Conservation (phyloP, 2,888 invertebrate species). For the Lasioglossum calceatum region DNA sequence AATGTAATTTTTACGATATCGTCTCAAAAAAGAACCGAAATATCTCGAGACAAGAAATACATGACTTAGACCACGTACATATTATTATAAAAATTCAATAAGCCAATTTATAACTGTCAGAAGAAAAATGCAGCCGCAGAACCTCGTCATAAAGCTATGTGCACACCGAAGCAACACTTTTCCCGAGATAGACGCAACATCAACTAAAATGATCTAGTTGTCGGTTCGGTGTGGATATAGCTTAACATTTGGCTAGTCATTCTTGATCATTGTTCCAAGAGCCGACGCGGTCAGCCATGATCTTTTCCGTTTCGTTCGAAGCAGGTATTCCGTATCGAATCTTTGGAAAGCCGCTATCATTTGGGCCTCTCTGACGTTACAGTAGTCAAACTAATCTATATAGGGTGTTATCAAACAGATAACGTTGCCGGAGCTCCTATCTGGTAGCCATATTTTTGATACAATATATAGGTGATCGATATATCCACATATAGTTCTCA, state of each 20-base stretch:
- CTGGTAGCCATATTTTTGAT: slow-evolving; percentile 83
- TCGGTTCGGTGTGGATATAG: not conserved
- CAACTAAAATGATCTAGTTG: not conserved
- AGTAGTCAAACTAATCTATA: slow-evolving; percentile 82
- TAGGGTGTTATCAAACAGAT: slow-evolving; percentile 81
- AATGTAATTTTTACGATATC: too few species aligned
- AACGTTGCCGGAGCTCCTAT: slow-evolving; percentile 83
- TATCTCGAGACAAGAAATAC: too few species aligned
- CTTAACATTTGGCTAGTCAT: not conserved
- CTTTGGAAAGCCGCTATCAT: slow-evolving; percentile 49
- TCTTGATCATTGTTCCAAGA: not conserved
- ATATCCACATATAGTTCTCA: slow-evolving; percentile 78
- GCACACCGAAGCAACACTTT: not conserved
- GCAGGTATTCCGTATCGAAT: slow-evolving; percentile 3
- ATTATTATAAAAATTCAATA: too few species aligned
- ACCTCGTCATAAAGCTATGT: not conserved
- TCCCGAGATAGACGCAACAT: too few species aligned
- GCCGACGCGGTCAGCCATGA: not conserved
- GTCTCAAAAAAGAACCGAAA: too few species aligned
- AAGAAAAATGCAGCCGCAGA: not conserved
- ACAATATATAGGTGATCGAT: slow-evolving; percentile 83
- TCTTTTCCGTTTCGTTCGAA: not conserved
- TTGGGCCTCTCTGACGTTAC: slow-evolving; percentile 64
- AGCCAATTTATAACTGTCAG: not conserved
- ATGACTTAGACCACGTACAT: too few species aligned